phyloP scores from a whole-genome alignment of 1,140 invertebrate genomes.

The Caenorhabditis briggsae region DNA sequence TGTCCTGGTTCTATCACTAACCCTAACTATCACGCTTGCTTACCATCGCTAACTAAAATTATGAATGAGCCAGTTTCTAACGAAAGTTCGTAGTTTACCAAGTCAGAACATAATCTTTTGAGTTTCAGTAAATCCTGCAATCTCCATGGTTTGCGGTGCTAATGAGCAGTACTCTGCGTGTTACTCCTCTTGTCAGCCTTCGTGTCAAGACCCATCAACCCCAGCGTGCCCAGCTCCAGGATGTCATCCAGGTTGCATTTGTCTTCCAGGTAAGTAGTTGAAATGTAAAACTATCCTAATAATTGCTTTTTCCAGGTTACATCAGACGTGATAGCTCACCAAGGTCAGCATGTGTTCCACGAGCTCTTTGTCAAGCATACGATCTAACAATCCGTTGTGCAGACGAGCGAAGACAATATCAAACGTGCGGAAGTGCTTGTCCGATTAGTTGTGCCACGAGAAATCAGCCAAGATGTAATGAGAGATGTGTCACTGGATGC shows the following conservation, averaged over 20 bases:
- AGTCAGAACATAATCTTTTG: neutral
- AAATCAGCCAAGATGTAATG: slow-evolving; percentile 61
- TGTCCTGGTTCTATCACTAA: slow-evolving; percentile 38
- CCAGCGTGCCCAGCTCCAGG: slow-evolving; percentile 56
- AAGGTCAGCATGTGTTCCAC: slow-evolving; percentile 54
- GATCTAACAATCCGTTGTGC: slow-evolving; percentile 60
- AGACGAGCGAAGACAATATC: slow-evolving; percentile 59
- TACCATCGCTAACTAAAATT: slow-evolving; percentile 19
- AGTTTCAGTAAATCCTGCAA: slow-evolving; percentile 51
- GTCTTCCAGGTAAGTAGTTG: slow-evolving; percentile 47
- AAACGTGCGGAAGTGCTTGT: slow-evolving; percentile 62
- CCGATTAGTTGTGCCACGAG: slow-evolving; percentile 60
- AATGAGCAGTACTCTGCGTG: slow-evolving; percentile 63
- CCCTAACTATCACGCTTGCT: slow-evolving; percentile 47
- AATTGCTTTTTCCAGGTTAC: slow-evolving; percentile 20
- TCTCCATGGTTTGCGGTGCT: slow-evolving; percentile 57
- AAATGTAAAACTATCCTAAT: neutral
- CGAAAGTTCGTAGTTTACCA: neutral
- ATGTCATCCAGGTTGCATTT: slow-evolving; percentile 62
- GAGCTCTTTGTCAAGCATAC: slow-evolving; percentile 44
- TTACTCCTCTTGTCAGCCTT: slow-evolving; percentile 58
- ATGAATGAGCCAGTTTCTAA: slow-evolving; percentile 40
- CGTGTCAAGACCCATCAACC: slow-evolving; percentile 55
- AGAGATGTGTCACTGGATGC: slow-evolving; percentile 62
- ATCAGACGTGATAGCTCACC: slow-evolving; percentile 61